Percentiles rank a stretch among this genome's conserved stretches.
Evolutionary conservation across 2,888 invertebrate genomes (phyloP).

Genomic region (Tetragnatha montana): DNA sequence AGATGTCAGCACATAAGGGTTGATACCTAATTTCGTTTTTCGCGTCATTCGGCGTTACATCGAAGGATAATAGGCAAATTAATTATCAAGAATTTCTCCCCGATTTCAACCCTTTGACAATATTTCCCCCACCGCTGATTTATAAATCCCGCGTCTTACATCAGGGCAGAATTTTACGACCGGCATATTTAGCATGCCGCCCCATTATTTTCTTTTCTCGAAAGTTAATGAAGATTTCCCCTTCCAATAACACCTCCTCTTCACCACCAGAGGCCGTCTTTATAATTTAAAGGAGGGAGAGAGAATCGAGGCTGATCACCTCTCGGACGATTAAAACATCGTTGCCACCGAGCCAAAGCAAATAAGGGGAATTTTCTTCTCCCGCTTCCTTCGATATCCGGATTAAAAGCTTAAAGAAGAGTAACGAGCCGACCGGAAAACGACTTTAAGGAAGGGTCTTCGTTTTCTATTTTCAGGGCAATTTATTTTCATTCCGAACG

Average conservation of each 20-base stretch:
- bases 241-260: background rate
- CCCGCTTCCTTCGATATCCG: slow-evolving; percentile 7
- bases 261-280: background rate
- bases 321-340: slow-evolving; percentile 14
- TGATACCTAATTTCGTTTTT: too few relatives aligned
- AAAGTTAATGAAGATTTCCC: background rate
- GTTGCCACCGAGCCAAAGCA: background rate
- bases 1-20: too few relatives aligned
- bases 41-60: too few relatives aligned
- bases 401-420: slow-evolving; percentile 51
- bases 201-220: background rate
- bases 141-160: background rate
- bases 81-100: too few relatives aligned
- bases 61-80: too few relatives aligned
- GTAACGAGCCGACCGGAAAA: slow-evolving; percentile 36
- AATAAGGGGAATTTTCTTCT: slow-evolving; percentile 6
- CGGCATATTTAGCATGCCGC: background rate
- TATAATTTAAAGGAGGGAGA: background rate
- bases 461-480: slow-evolving; percentile 3
- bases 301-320: background rate
- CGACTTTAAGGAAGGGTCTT: slow-evolving; percentile 24
- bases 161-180: background rate
- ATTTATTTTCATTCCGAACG: slow-evolving; percentile 10
- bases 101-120: background rate
- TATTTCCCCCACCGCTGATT: background rate